Evolutionary conservation across 2,888 invertebrate genomes (phyloP), one percentile per base, ranked within the genome.

Genomic region (Sturmia bella): DNA sequence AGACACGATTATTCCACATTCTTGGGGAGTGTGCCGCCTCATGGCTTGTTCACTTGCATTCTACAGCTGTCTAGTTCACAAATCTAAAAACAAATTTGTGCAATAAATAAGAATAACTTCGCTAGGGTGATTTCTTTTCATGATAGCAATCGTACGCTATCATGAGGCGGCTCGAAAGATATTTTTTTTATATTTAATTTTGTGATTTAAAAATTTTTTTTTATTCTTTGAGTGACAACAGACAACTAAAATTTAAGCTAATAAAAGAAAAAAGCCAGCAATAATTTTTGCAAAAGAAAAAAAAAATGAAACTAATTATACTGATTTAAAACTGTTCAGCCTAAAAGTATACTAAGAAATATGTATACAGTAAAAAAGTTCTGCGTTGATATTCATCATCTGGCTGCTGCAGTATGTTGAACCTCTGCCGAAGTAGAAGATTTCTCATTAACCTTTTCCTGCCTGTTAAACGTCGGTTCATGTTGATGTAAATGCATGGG

Each of bases 401-500:
- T 83, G 41, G 43, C 24, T 59, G 83, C 50, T 61, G 61, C 63
- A 32, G 56, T 17, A 52, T 73, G 52, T 48, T 68, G 73, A 32
- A 12, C 63, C 57, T 83, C 57, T n/a, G 13, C 57, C 43, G 76
- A 70, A 19, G 66, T 32, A 11, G 69, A 43, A 24, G 70, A 78
- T 57, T 64, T 73, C 75, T 81, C 73, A 48, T 85, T 73, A 69
- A 83, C 56, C 78, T 81, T 59, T 27, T 70, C 77, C 19, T 70
- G 82, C 80, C 39, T 81, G 64, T 61, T 80, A 39, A 83, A 72
- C 32, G 85, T 84, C 72, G 81, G 56, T 54, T 87, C 86, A 27
- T 85, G 68, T 24, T 80, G 83, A 5, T 84, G 84, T 64, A 85
- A 80, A 17, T 87, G 86, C 89, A 89, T 87, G 1, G 87, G 84